Conservation (phyloP, 2,113 vertebrate genomes). For the Hylia prasina region DNA sequence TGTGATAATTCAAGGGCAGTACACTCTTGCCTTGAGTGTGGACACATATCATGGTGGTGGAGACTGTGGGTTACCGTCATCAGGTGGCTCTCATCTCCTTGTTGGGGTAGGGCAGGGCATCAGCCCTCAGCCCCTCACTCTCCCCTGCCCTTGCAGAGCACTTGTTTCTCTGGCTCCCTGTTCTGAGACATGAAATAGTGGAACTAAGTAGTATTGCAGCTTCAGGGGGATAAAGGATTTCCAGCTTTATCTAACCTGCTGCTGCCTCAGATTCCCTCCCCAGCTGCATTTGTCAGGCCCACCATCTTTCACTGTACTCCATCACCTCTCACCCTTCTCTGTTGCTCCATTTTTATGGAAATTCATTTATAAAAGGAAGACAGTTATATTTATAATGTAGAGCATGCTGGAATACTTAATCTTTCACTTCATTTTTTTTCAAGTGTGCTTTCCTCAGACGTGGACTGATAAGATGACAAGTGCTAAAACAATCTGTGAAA, state of each 20-base stretch:
- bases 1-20: background rate
- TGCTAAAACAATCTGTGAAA: slow-evolving; percentile 55
- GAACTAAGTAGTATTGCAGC: background rate
- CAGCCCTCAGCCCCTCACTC: background rate
- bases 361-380: slow-evolving; percentile 57
- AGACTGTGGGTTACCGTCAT: background rate
- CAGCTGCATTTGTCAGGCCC: background rate
- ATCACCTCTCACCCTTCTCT: slow-evolving; percentile 38
- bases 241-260: background rate
- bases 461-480: slow-evolving; percentile 34
- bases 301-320: background rate
- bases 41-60: accelerated
- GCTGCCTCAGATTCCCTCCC: background rate
- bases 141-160: background rate
- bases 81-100: accelerated
- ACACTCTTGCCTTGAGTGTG: background rate
- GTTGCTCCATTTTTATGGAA: slow-evolving; percentile 38
- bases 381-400: slow-evolving; percentile 57
- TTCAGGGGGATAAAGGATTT: background rate
- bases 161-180: background rate
- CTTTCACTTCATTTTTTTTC: slow-evolving; percentile 57
- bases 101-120: background rate
- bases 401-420: slow-evolving; percentile 48
- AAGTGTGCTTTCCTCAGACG: slow-evolving; percentile 9
- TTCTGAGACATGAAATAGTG: background rate